These are phyloP conservation scores for Tupaia tana DNA, from an alignment of 2,113 vertebrate genomes.

Conservation along the genomic window DNA sequence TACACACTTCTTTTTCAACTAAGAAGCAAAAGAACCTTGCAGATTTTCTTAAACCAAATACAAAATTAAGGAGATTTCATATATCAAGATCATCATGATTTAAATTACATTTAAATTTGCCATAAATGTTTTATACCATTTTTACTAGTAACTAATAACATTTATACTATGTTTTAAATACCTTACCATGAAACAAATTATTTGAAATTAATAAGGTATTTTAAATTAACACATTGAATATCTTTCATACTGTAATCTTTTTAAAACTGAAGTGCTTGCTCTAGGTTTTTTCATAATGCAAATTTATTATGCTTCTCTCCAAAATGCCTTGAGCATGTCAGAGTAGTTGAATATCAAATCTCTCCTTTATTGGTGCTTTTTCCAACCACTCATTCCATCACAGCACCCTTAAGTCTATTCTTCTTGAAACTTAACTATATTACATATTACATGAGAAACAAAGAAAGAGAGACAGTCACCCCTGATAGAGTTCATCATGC, in stretches of 20 bases:
- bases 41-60: conserved; percentile 4
- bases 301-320: neutral
- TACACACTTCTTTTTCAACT: neutral
- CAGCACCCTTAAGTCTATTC: rapidly evolving
- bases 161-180: conserved; percentile 29
- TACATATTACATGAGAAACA: too few species aligned
- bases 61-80: conserved; percentile 37
- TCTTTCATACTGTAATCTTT: neutral
- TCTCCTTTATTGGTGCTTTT: neutral
- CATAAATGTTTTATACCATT: conserved; percentile 34
- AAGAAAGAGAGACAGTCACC: too few species aligned
- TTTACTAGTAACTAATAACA: conserved; percentile 50
- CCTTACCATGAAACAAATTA: conserved; percentile 55
- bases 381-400: too few species aligned
- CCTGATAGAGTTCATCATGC: too few species aligned
- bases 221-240: conserved; percentile 35
- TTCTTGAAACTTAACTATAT: neutral
- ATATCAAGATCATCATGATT: neutral
- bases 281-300: neutral
- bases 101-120: conserved; percentile 20
- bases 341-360: neutral
- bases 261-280: neutral
- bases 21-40: neutral
- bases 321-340: neutral
- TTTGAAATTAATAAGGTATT: conserved; percentile 70